Base-by-base conservation (phyloP, 2,888 invertebrate genomes). In the Drosophila neonasuta region DNA sequence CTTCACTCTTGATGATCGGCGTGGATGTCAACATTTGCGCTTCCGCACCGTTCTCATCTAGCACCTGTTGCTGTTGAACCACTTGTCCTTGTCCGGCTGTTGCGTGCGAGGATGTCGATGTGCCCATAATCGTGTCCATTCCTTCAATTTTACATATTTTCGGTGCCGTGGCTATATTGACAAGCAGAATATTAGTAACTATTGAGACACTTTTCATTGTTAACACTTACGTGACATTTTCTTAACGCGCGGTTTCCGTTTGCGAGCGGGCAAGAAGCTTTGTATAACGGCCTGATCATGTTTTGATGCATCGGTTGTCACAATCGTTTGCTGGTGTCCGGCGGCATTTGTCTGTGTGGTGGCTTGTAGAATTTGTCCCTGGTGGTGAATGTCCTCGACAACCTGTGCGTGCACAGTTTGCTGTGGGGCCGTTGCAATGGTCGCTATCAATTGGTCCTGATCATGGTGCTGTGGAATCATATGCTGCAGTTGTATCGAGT, bases 161-260 rank as follows among this genome's bases (percentile, higher is more conserved):
- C 29, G 90, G 80, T 63, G 88, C 90, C 64, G 88, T 86, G 11
- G 90, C 89, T 90, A 11, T 15, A 5, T 1, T 0, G 36, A 5
- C 9, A 34, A 24, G 10, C 8, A 48, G 1, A 17, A 10, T 6
- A 39, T 44, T 36, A 13, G 0, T 34, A 7, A 13, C 10, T 0
- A 34, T 34, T 34, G 3, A 4, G 11, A 11, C 10, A 11, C 34
- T 9, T 2, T 44, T 34, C 9, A 8, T 6, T 34, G 4, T 15
- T 15, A 10, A 11, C 6, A 88, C 89, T 86, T 88, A 90, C 90
- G 89, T 71, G 90, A 89, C 86, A 89, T 88, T 81, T 91, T 91
- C 76, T 92, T 92, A 68, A 92, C 91, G 71, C 92, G 91, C 66
- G 92, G 92, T 86, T 92, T 93, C 57, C 92, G 91, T 74, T 92